These are phyloP conservation scores for Mobula birostris DNA, from an alignment of 2,113 vertebrate species.

Conservation along the genomic window DNA sequence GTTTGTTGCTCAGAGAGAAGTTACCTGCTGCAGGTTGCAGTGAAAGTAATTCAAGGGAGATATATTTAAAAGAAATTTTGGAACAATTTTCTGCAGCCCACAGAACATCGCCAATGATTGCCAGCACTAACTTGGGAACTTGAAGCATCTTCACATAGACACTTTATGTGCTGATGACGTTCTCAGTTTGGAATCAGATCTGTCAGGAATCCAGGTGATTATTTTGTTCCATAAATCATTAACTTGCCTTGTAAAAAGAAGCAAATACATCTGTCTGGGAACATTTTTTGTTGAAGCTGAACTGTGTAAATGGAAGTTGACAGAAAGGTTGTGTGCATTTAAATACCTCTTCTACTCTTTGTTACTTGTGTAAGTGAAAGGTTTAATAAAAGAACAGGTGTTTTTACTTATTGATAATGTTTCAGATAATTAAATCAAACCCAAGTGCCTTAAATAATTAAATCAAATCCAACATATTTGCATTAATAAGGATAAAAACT, in stretches of 20 bases:
- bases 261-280: background rate
- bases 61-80: no score
- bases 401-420: slow-evolving; percentile 30
- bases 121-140: no score
- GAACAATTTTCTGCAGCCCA: no score
- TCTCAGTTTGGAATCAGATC: background rate
- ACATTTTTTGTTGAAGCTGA: background rate
- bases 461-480: background rate
- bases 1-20: no score
- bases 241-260: background rate
- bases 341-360: background rate
- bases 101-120: no score
- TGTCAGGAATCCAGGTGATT: background rate
- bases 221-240: slow-evolving; percentile 8
- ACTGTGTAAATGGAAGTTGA: slow-evolving; percentile 13
- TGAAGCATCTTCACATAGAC: background rate
- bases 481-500: background rate
- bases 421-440: slow-evolving; percentile 14
- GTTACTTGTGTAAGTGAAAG: background rate
- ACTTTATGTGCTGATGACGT: background rate
- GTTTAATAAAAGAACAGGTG: slow-evolving; percentile 13
- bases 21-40: no score
- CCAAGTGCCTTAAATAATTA: background rate
- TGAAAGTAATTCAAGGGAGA: no score
- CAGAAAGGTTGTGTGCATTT: background rate